A percentile compares a stretch with the other conserved stretches of the same genome.
Conservation (phyloP, 1,140 invertebrate genomes). For the Rhyzopertha dominica region DNA sequence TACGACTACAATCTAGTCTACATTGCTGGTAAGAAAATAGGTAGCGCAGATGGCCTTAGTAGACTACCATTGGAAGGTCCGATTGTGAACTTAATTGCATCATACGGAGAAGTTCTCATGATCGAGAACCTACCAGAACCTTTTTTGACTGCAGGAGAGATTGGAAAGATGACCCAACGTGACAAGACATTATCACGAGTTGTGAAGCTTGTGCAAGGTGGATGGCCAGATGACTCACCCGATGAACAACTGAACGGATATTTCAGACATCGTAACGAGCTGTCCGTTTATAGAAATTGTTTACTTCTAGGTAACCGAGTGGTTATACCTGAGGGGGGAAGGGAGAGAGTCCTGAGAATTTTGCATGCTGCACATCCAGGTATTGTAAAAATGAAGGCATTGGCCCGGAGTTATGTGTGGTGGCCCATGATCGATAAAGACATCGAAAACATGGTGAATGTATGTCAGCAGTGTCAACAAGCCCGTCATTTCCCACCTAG, state of each 20-base stretch:
- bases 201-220: constrained; percentile 17
- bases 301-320: constrained; percentile 34
- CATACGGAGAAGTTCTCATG: constrained; percentile 5
- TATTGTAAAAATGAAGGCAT: constrained; percentile 45
- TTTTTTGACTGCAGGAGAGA: no score
- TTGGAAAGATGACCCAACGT: constrained; percentile 17
- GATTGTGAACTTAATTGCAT: constrained; percentile 5
- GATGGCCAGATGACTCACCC: no score
- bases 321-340: constrained; percentile 40
- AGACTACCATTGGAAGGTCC: constrained; percentile 29
- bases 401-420: constrained; percentile 44
- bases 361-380: constrained; percentile 46
- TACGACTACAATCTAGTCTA: constrained; percentile 41
- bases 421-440: constrained; percentile 46
- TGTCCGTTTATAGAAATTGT: constrained; percentile 26
- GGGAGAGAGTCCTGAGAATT: constrained; percentile 31
- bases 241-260: no score
- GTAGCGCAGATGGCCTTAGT: constrained; percentile 33
- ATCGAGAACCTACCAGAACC: constrained; percentile 17
- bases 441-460: constrained; percentile 12
- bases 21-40: constrained; percentile 14
- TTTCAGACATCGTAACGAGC: constrained; percentile 20
- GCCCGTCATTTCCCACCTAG: constrained; percentile 28
- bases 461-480: constrained; percentile 27
- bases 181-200: constrained; percentile 12